Evolutionary conservation across 1,140 invertebrate genomes (phyloP), one percentile per base, ranked within the genome.

Genomic region (Asobara japonica): DNA sequence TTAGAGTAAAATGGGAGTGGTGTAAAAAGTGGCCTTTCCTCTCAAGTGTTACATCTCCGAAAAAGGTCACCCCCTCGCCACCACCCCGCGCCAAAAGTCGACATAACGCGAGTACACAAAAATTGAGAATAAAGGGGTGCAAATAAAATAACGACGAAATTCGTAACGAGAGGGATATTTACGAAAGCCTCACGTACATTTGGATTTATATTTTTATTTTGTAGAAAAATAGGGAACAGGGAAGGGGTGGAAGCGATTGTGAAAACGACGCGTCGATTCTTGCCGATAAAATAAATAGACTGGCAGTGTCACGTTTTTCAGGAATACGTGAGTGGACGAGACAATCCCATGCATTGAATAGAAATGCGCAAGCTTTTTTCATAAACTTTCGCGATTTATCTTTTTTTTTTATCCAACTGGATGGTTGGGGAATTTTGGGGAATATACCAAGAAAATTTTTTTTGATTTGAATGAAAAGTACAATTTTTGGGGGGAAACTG

Each of bases 281-380:
- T 18, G 41, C 41, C 62, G 74, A 76, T 76, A 76, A 76, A 62
- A 69, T 73, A 73, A 76, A 76, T 76, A 73, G 71, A 71, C 73
- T 48, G 70, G 67, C 27, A 67, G 33, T 65, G 68, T 70, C 74
- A 73, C 74, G 74, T 73, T 67, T 56, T 56, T 27, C 20, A 27
- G 22, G 11, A 25, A 56, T 71, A 76, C 74, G 74, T 76, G 74
- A 65, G 38, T 51, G 45, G 45, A 51, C 45, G 45, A 51, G 45
- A 51, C 45, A 51, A 51, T 11, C 20, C 18, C 45, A 51, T 51
- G 16, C 45, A 20, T 51, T 51, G n/a, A 20, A 51, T 51, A 51
- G n/a, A 51, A 51, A 18, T 20, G n/a, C 45, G 2, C 7, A 51
- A 51, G 20, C 36, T 38, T 41, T 5, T n/a, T 36, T 27, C 16